phyloP scores from a whole-genome alignment of 64 coral and sea anemone genomes.

The Montipora efflorescens region DNA sequence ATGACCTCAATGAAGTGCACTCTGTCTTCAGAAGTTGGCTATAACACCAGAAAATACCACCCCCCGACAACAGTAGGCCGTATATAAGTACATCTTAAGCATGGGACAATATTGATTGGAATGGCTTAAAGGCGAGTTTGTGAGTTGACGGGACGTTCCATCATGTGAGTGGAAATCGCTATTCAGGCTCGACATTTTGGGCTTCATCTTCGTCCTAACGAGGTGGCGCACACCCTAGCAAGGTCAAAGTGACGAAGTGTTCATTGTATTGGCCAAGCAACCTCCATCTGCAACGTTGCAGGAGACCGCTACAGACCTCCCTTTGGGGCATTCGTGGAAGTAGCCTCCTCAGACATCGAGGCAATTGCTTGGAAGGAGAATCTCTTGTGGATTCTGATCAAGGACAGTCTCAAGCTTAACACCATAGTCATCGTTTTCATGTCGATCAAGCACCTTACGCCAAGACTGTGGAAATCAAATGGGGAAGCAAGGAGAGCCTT shows the following conservation, averaged over 20 bases:
- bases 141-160: constrained; percentile 25
- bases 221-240: neutral
- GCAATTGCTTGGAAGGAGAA: constrained; percentile 59
- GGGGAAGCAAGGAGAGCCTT: too few species aligned
- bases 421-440: too few species aligned
- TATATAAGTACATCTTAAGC: constrained; percentile 9
- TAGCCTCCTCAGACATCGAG: constrained; percentile 58
- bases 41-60: constrained; percentile 11
- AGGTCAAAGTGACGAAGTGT: constrained; percentile 60
- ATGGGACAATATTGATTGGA: constrained; percentile 7
- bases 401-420: too few species aligned
- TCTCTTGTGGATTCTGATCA: constrained; percentile 62
- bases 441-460: too few species aligned
- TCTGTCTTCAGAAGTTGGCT: constrained; percentile 28
- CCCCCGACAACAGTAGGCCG: neutral
- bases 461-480: too few species aligned
- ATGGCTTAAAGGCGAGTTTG: constrained; percentile 2
- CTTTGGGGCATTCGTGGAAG: constrained; percentile 41
- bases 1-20: constrained; percentile 38
- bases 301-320: constrained; percentile 49
- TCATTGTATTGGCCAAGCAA: constrained; percentile 21
- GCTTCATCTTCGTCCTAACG: constrained; percentile 14
- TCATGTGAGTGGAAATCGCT: constrained; percentile 35
- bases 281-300: constrained; percentile 21
- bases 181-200: constrained; percentile 42